Conservation (phyloP, 2,797 vertebrate species). For the Protonibea diacanthus region DNA sequence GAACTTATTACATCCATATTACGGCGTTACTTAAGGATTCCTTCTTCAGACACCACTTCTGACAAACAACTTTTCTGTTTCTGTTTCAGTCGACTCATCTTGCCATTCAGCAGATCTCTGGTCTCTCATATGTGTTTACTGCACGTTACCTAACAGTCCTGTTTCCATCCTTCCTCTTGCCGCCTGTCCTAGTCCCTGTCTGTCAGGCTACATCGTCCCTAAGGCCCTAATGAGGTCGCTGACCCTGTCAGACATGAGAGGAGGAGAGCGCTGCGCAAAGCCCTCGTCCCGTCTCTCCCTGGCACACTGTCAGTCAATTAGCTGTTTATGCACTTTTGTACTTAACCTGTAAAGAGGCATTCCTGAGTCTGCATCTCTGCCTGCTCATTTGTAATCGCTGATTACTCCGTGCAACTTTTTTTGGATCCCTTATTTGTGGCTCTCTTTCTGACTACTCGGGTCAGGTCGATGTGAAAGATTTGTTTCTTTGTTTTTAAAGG, state of each 20-base stretch:
- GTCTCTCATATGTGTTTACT: background rate
- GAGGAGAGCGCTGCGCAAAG: slow-evolving; percentile 40
- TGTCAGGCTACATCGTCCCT: slow-evolving; percentile 21
- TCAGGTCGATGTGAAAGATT: background rate
- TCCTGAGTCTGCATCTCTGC: slow-evolving; percentile 7
- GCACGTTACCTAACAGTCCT: background rate
- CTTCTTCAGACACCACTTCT: background rate
- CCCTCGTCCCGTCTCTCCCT: slow-evolving; percentile 13
- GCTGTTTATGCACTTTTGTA: slow-evolving; percentile 41
- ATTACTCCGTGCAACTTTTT: background rate
- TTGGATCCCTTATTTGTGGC: background rate
- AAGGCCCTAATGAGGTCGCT: slow-evolving; percentile 37
- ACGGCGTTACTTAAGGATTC: too few species aligned
- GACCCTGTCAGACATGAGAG: slow-evolving; percentile 45
- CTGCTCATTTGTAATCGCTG: background rate
- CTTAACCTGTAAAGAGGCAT: slow-evolving; percentile 17
- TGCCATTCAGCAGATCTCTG: background rate
- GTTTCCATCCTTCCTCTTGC: background rate
- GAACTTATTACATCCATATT: too few species aligned
- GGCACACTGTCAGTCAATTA: slow-evolving; percentile 58
- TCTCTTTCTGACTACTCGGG: background rate
- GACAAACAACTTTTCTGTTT: background rate
- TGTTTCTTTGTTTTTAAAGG: background rate
- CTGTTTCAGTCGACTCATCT: background rate
- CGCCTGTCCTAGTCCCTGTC: slow-evolving; percentile 4